These are phyloP conservation scores for Neosilurus hyrtlii DNA, from an alignment of 2,797 vertebrate genomes.

Conservation along the genomic window DNA sequence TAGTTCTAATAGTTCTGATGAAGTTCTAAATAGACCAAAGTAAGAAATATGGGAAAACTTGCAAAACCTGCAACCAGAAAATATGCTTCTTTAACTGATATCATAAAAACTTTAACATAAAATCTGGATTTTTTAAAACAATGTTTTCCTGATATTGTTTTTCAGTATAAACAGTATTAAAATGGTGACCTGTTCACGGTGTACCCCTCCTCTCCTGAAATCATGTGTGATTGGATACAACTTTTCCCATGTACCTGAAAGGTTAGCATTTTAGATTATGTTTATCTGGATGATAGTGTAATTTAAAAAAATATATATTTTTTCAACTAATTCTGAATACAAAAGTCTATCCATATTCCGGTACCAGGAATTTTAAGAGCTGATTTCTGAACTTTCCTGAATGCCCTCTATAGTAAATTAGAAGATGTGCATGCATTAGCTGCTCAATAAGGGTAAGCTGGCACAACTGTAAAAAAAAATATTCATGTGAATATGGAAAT, in stretches of 20 bases:
- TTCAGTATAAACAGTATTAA: neutral
- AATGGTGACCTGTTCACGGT: no score
- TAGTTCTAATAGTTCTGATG: constrained; percentile 22
- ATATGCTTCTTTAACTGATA: neutral
- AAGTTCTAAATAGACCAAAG: constrained; percentile 31
- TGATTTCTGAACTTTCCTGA: neutral
- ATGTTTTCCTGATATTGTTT: neutral
- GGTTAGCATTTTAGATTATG: no score
- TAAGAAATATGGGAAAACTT: neutral
- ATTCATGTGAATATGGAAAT: neutral
- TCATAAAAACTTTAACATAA: neutral
- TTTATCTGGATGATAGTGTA: no score
- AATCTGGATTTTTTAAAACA: neutral
- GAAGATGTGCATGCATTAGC: neutral
- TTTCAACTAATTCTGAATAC: neutral
- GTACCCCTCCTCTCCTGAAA: no score
- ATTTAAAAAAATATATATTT: no score
- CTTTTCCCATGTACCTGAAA: no score
- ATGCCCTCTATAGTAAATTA: neutral
- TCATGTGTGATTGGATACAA: no score
- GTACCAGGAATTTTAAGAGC: neutral
- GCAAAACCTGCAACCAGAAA: neutral
- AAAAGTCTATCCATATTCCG: neutral
- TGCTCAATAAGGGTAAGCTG: neutral
- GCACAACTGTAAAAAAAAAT: neutral